Conservation (phyloP, 2,797 vertebrate species). For the Sebastiscus tertius region DNA sequence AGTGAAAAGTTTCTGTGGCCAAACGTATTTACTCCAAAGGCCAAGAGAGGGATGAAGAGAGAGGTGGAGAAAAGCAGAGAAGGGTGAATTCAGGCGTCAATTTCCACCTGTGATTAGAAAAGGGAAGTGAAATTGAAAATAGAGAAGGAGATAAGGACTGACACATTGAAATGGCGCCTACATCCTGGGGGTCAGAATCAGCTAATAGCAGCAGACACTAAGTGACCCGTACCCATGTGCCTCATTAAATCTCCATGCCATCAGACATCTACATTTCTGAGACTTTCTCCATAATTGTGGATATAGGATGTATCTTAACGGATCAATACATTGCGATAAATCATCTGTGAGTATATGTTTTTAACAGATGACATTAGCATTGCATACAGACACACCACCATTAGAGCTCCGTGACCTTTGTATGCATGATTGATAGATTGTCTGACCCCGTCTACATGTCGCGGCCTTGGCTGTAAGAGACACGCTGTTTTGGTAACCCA, state of each 20-base stretch:
- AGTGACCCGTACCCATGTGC: conserved; percentile 41
- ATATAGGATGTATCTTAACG: conserved; percentile 48
- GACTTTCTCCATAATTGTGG: conserved; percentile 50
- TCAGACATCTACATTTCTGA: conserved; percentile 40
- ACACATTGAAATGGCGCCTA: not conserved
- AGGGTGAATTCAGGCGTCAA: not conserved
- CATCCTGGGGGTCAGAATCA: conserved; percentile 16
- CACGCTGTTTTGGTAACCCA: conserved; percentile 75
- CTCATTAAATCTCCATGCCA: conserved; percentile 48
- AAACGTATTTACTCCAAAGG: conserved; percentile 1
- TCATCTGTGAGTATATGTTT: conserved; percentile 70
- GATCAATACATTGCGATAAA: conserved; percentile 71
- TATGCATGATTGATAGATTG: conserved; percentile 76
- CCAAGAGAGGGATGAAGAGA: not conserved
- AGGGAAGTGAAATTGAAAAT: not conserved
- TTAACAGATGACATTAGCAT: conserved; percentile 82
- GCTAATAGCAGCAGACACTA: conserved; percentile 35
- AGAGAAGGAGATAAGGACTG: not conserved
- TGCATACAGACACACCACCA: conserved; percentile 68
- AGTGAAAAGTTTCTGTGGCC: not conserved
- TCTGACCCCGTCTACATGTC: conserved; percentile 70
- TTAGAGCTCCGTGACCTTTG: conserved; percentile 74
- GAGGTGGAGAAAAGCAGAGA: not conserved
- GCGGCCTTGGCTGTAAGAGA: conserved; percentile 54
- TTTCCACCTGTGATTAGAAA: not conserved